Evolutionary conservation across 2,113 vertebrate species (phyloP).

Genomic region (Salvator merianae): DNA sequence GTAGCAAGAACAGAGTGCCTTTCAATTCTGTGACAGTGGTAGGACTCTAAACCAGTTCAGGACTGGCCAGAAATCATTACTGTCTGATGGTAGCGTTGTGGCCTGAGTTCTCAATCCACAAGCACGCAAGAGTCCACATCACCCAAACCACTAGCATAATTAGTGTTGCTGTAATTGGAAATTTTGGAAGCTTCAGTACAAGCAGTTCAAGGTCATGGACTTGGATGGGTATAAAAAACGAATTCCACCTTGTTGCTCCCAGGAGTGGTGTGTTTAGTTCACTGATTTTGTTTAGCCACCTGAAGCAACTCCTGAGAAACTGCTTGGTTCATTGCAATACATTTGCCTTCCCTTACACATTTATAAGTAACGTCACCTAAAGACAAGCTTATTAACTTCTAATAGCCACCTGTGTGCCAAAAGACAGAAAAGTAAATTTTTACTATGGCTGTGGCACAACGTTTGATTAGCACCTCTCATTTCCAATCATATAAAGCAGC

Average conservation of each 20-base stretch:
- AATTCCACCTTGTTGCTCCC: constrained; percentile 23
- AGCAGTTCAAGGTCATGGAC: constrained; percentile 25
- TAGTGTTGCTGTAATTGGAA: constrained; percentile 51
- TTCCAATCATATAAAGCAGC: not conserved
- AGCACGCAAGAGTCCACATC: constrained; percentile 39
- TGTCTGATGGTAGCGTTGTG: constrained; percentile 34
- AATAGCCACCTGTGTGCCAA: not conserved
- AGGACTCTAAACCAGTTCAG: constrained; percentile 36
- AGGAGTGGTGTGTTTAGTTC: constrained; percentile 35
- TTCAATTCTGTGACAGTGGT: constrained; percentile 43
- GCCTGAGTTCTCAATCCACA: not conserved
- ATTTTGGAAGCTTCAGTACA: constrained; percentile 25
- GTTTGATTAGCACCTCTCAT: not conserved
- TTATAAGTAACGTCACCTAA: constrained; percentile 28
- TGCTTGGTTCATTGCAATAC: not conserved
- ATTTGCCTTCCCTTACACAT: constrained; percentile 36
- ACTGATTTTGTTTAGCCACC: constrained; percentile 9
- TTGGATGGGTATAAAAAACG: constrained; percentile 23
- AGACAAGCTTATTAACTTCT: constrained; percentile 7
- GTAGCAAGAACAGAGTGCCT: constrained; percentile 41
- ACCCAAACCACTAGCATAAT: constrained; percentile 46
- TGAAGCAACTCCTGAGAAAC: constrained; percentile 30
- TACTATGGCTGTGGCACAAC: no score
- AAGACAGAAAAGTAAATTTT: not conserved
- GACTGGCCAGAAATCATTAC: constrained; percentile 36